Conservation (phyloP, 2,888 invertebrate species). For the Ommatoiulus sabulosus region DNA sequence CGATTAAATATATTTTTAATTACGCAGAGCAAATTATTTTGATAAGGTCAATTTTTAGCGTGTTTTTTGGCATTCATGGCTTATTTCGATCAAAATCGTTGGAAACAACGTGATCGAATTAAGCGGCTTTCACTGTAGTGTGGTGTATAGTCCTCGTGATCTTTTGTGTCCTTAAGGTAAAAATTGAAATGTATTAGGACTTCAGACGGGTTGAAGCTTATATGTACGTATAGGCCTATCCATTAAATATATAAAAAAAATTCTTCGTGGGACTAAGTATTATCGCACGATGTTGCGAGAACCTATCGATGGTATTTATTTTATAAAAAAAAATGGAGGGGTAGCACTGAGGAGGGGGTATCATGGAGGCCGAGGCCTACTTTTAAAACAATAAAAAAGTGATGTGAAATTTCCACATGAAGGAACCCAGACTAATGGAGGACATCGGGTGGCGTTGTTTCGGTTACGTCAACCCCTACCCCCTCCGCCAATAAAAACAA, state of each 20-base stretch:
- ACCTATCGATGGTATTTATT: not conserved
- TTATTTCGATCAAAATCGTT: too few species aligned
- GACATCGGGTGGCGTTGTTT: conserved; percentile 10
- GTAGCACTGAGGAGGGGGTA: conserved; percentile 10
- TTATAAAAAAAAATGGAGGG: not conserved
- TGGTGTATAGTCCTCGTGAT: too few species aligned
- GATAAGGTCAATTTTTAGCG: too few species aligned
- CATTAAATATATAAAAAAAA: not conserved
- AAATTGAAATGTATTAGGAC: not conserved
- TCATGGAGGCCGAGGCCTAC: conserved; percentile 29
- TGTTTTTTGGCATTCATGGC: too few species aligned
- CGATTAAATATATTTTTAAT: too few species aligned
- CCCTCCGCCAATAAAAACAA: conserved; percentile 38
- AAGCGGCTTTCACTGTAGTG: too few species aligned
- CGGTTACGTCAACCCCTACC: conserved; percentile 29
- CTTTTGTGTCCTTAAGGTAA: too few species aligned
- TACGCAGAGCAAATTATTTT: too few species aligned
- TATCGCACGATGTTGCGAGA: not conserved
- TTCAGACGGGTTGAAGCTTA: not conserved
- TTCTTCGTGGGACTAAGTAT: not conserved
- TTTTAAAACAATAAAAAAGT: conserved; percentile 22
- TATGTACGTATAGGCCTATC: not conserved
- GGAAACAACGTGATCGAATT: too few species aligned
- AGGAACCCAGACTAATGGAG: conserved; percentile 20
- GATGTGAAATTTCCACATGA: conserved; percentile 32